Evolutionary conservation across 2,888 invertebrate species (phyloP), one percentile per base, ranked within the genome.

Genomic region (Noctua fimbriata): DNA sequence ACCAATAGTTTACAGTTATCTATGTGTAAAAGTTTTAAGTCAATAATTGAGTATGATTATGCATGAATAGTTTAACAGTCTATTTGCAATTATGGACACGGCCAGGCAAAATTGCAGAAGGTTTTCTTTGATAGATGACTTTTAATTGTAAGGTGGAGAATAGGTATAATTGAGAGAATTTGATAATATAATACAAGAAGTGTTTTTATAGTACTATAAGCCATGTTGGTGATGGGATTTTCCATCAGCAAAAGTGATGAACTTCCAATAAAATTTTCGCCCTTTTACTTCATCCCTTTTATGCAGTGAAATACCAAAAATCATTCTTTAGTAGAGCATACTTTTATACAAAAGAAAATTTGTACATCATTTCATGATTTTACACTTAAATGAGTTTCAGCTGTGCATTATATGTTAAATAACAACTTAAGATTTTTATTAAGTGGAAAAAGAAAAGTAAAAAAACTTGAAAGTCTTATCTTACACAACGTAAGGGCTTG

Each of bases 31-130:
- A 65, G 63, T 73, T 81, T 76, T 14, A 63, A 63, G 72, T 76
- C 71, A 78, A 81, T 84, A 81, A 73, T 73, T 84, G 41, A 84
- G 67, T 32, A 32, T 63, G 55, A 60, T 82, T 76, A 75, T 65
- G 65, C 55, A 82, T 69, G 75, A 87, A 70, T 65, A 63, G 49
- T 69, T 36, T 67, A 78, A 52, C 65, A 36, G 66, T 49, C 32
- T 41, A 21, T 47, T 69, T 16, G 3, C 16, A 81, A 84, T 36
- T n/a, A 44, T 44, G 69, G 6, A n/a, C n/a, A 58, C 0, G 1
- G 32, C 0, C 6, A 16, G 14, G 69, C 41, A 36, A 72, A 52
- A 69, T 69, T 28, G 32, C 6, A 12, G 24, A 5, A 1, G 12
- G n/a, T 28, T 58, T 65, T 58, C n/a, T 58, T 69, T 55, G 21